phyloP scores from a whole-genome alignment of 2,888 invertebrate species.

The Scrobipalpa costella region DNA sequence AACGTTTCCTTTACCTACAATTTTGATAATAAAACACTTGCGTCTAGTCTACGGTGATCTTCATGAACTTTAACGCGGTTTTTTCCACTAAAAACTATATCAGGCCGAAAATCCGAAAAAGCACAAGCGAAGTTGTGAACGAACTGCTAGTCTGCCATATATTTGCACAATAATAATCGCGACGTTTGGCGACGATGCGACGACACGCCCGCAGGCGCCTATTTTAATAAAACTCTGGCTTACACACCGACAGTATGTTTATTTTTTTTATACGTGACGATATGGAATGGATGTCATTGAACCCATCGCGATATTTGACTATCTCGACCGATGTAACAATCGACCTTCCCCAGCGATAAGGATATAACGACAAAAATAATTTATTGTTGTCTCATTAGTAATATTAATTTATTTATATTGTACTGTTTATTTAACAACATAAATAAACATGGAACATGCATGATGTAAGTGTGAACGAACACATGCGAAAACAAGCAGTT shows the following conservation, averaged over 20 bases:
- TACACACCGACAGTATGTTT: conserved; percentile 6
- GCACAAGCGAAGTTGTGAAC: not conserved
- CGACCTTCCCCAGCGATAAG: conserved; percentile 10
- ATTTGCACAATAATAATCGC: conserved; percentile 10
- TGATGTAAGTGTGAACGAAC: not conserved
- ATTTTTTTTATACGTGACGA: conserved; percentile 5
- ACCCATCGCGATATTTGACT: conserved; percentile 11
- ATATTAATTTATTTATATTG: not conserved
- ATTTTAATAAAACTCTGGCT: conserved; percentile 19
- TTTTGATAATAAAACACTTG: too few species aligned
- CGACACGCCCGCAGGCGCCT: not conserved
- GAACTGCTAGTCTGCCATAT: not conserved
- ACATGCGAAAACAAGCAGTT: conserved; percentile 1
- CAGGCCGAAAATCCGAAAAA: not conserved
- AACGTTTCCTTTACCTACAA: too few species aligned
- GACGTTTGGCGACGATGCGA: not conserved
- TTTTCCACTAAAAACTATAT: too few species aligned
- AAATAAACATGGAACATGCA: conserved; percentile 2
- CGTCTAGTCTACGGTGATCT: too few species aligned
- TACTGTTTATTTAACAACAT: not conserved
- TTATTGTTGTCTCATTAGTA: conserved; percentile 2
- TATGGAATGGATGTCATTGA: not conserved
- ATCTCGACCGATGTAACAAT: conserved; percentile 9
- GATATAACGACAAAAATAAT: conserved; percentile 2
- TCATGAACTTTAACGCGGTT: too few species aligned